Percentiles rank a stretch among this genome's conserved stretches.
Conservation (phyloP, 2,113 vertebrate species). For the Thermophis baileyi region DNA sequence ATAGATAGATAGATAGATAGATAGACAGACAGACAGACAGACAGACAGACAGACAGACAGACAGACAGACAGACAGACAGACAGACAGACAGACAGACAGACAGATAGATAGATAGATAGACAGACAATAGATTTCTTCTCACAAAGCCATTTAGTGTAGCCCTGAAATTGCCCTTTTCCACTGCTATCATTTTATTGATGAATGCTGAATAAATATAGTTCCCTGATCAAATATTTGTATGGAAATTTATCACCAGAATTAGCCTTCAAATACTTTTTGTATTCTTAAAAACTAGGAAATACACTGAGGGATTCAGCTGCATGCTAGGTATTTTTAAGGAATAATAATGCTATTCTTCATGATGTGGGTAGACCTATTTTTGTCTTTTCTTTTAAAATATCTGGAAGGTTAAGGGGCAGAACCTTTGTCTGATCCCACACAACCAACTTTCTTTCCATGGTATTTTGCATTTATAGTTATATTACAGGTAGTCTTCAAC, state of each 20-base stretch:
- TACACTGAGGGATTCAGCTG: not conserved
- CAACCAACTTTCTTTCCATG: not conserved
- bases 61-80: too few species aligned
- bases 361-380: not conserved
- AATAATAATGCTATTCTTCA: not conserved
- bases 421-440: not conserved
- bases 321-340: not conserved
- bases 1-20: too few species aligned
- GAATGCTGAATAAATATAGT: not conserved
- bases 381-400: not conserved
- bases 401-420: not conserved
- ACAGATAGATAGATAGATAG: too few species aligned
- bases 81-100: too few species aligned
- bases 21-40: too few species aligned
- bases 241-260: not conserved
- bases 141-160: not conserved
- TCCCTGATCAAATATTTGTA: fast-evolving
- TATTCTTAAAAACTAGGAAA: not conserved
- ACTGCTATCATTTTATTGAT: not conserved
- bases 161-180: not conserved
- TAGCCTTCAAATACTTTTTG: fast-evolving
- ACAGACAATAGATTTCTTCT: too few species aligned
- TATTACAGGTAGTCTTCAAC: too few species aligned
- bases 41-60: too few species aligned
- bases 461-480: not conserved